phyloP scores from a whole-genome alignment of 2,888 invertebrate species.

The Drosophila limbata region DNA sequence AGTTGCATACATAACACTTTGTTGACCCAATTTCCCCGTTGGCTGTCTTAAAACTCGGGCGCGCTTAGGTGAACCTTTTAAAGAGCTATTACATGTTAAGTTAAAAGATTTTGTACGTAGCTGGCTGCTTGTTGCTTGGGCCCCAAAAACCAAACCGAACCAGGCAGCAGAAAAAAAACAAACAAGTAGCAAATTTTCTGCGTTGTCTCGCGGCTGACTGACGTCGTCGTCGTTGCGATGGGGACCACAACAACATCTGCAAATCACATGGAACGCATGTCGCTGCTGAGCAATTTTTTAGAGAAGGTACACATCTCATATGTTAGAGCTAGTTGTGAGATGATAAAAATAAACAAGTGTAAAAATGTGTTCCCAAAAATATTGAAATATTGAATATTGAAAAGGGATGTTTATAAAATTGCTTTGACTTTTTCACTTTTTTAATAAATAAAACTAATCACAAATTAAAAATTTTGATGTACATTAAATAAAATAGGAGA shows the following conservation, averaged over 20 bases:
- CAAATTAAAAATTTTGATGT: too few relatives aligned
- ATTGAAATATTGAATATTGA: too few relatives aligned
- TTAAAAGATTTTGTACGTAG: conserved; percentile 52
- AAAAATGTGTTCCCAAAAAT: neutral
- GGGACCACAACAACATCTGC: conserved; percentile 41
- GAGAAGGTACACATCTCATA: conserved; percentile 16
- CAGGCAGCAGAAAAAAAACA: conserved; percentile 43
- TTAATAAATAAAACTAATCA: too few relatives aligned
- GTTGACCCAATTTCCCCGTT: conserved; percentile 69
- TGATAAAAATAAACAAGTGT: conserved; percentile 1
- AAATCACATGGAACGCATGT: conserved; percentile 61
- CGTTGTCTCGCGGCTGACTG: conserved; percentile 42
- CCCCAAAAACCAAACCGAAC: conserved; percentile 32
- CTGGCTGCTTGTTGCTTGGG: conserved; percentile 7
- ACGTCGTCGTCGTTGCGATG: conserved; percentile 24
- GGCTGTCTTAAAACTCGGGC: conserved; percentile 51
- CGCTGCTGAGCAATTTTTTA: conserved; percentile 13
- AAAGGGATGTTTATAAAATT: too few relatives aligned
- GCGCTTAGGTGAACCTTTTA: conserved; percentile 74
- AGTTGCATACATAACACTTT: conserved; percentile 74
- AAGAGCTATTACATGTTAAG: conserved; percentile 76
- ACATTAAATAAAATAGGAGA: too few relatives aligned
- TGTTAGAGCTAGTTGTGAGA: conserved; percentile 27
- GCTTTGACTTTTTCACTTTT: too few relatives aligned
- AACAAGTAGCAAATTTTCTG: conserved; percentile 61